phyloP scores from a whole-genome alignment of 2,888 invertebrate species.

The Ditula angustiorana region DNA sequence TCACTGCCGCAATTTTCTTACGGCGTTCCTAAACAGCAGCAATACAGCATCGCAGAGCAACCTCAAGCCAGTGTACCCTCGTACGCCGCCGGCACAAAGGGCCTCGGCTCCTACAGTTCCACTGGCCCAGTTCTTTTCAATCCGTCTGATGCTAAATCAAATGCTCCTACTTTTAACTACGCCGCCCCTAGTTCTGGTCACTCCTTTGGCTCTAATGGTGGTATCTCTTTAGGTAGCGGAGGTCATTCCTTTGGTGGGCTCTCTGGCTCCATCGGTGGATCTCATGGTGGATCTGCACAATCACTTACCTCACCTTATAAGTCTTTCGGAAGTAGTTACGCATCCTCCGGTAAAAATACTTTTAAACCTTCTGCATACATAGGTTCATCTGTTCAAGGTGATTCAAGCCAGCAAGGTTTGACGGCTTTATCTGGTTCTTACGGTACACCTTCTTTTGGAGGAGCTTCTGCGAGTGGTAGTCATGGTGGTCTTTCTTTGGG shows the following conservation, averaged over 20 bases:
- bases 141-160: slow-evolving; percentile 62
- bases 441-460: slow-evolving; percentile 61
- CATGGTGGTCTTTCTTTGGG: slow-evolving; percentile 44
- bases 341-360: slow-evolving; percentile 64
- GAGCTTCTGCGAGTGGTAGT: slow-evolving; percentile 49
- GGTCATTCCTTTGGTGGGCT: slow-evolving; percentile 41
- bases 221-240: slow-evolving; percentile 28
- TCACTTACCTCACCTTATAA: slow-evolving; percentile 57
- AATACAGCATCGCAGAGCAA: slow-evolving; percentile 65
- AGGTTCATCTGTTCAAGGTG: slow-evolving; percentile 71
- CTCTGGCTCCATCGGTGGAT: slow-evolving; percentile 23
- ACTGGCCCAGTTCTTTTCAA: slow-evolving; percentile 77
- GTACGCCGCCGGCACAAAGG: slow-evolving; percentile 75
- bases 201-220: slow-evolving; percentile 44
- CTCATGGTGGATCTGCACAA: slow-evolving; percentile 47
- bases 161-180: slow-evolving; percentile 55
- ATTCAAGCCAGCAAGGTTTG: slow-evolving; percentile 64
- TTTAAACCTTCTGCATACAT: slow-evolving; percentile 80
- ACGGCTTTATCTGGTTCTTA: slow-evolving; percentile 64
- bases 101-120: slow-evolving; percentile 73
- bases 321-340: slow-evolving; percentile 57
- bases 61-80: slow-evolving; percentile 61
- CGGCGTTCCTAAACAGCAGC: slow-evolving; percentile 64
- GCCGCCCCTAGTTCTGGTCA: slow-evolving; percentile 58
- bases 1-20: slow-evolving; percentile 65